Conservation (phyloP, 30 jellyfish, hydroid and myxozoan species). For the Rhopilema esculentum region DNA sequence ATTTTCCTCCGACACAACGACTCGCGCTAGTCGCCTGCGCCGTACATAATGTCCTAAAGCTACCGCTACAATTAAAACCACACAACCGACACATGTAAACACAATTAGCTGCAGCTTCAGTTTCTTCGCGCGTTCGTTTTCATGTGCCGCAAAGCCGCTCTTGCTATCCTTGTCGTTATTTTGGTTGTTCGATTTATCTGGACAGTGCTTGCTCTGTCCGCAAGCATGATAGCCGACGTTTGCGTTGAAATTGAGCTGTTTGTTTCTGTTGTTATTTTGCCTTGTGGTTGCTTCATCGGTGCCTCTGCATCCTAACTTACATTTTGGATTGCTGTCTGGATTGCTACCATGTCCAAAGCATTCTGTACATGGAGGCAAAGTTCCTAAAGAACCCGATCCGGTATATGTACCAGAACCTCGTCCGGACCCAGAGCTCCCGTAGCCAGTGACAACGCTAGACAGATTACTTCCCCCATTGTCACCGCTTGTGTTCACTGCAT, state of each 20-base stretch:
- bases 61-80: not conserved
- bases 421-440: not conserved
- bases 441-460: not conserved
- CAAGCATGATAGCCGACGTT: not conserved
- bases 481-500: not conserved
- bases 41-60: not conserved
- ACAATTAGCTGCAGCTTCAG: not conserved
- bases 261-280: no score
- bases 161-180: not conserved
- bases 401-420: constrained; percentile 6
- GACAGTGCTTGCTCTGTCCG: not conserved
- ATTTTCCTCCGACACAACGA: not conserved
- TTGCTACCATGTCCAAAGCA: constrained; percentile 36
- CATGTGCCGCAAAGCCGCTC: not conserved
- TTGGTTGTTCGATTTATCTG: no score
- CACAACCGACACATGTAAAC: not conserved
- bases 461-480: not conserved
- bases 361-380: constrained; percentile 17
- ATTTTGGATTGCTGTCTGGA: constrained; percentile 24
- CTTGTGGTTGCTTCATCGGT: no score
- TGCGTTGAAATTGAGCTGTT: no score
- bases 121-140: not conserved
- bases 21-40: not conserved
- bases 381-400: constrained; percentile 23
- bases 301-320: constrained; percentile 25